Percentiles rank a stretch among this genome's conserved stretches.
Evolutionary conservation across 2,888 invertebrate genomes (phyloP).

Genomic region (Epirrhoe alternata): DNA sequence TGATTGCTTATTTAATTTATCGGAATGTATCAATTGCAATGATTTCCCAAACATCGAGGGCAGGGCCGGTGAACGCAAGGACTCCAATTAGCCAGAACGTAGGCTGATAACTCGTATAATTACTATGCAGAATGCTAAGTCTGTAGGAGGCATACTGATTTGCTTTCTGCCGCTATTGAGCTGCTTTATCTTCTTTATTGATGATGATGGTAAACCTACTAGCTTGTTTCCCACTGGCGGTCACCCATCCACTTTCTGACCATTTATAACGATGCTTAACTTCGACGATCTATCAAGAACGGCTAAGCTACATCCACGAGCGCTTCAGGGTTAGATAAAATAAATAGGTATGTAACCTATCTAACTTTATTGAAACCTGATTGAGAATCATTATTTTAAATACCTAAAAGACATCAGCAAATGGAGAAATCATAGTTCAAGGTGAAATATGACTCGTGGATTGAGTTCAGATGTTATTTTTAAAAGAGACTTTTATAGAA

Average conservation of each 20-base stretch:
- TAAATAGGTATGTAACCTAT: background rate
- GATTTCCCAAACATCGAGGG: slow-evolving; percentile 22
- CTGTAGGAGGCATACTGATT: slow-evolving; percentile 17
- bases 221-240: no score
- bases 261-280: no score
- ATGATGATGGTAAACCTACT: no score
- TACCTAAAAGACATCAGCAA: slow-evolving; percentile 1
- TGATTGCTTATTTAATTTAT: background rate
- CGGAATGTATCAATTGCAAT: slow-evolving; percentile 2
- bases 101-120: slow-evolving; percentile 20
- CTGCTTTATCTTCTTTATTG: background rate
- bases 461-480: background rate
- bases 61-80: slow-evolving; percentile 36
- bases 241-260: no score
- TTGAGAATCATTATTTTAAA: background rate
- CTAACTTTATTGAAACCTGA: background rate
- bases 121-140: slow-evolving; percentile 14
- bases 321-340: background rate
- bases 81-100: slow-evolving; percentile 33
- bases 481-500: background rate
- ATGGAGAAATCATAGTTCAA: background rate
- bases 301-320: background rate
- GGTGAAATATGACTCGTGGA: background rate
- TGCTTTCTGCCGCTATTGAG: slow-evolving; percentile 1
- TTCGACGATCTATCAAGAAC: no score